Base-by-base conservation (phyloP, 2,113 vertebrate genomes). In the Amphilophus citrinellus region DNA sequence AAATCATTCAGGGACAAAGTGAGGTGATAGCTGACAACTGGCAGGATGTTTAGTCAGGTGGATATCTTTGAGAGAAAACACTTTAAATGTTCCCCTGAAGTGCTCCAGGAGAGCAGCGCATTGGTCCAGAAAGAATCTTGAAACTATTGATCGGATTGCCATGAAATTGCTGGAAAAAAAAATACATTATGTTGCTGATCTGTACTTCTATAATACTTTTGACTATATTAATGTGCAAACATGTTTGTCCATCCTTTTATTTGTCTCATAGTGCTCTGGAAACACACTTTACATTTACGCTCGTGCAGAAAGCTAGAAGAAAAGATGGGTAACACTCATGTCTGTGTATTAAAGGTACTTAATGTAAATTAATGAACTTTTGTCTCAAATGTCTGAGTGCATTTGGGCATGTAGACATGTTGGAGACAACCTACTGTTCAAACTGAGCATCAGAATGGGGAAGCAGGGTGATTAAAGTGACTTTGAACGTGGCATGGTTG, bases 1-100 rank as follows among this genome's bases (percentile, higher is more conserved):
- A 0, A 80, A 83, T 76, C 30, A 57, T 66, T 80, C 56, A 82
- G 83, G 76, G 61, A 77, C 76, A 77, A 57, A 58, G 42, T 61
- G 17, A 60, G 37, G 78, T 58, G 47, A 73, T 56, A 14, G 50
- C 68, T 56, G 35, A 14, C 4, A 4, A 59, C 17, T 24, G 50
- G 66, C 37, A 11, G 50, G 3, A 20, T 13, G 15, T 30, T 66
- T n/a, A 61, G 18, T 65, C 78, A 39, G 50, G 7, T 35, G 17
- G 47, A 56, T 50, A 35, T 56, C 27, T 73, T 32, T 53, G 27
- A 73, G 32, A 73, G 27, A 73, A 73, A 73, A 27, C 17, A 13
- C 63, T 56, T 56, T 20, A 56, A 53, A 53, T 39, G 15, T 30
- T 73, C 7, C 7, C 59, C 68, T 0, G 3, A 14, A 35, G 10